These are phyloP conservation scores for Mastomys natalensis DNA, from an alignment of 2,113 vertebrate species.

Conservation along the genomic window DNA sequence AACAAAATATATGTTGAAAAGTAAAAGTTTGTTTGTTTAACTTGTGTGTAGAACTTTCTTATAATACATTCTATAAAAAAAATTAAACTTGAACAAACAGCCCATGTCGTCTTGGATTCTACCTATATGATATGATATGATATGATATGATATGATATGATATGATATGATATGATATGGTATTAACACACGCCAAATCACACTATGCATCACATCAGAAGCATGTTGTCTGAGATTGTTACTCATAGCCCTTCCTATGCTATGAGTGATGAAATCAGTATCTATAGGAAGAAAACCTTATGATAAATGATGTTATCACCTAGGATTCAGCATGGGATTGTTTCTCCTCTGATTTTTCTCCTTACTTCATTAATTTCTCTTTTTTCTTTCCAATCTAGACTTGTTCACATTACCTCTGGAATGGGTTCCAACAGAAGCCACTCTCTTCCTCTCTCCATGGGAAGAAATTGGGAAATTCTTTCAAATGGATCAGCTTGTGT, in stretches of 20 bases:
- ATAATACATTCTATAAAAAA: neutral
- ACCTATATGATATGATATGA: neutral
- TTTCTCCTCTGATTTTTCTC: neutral
- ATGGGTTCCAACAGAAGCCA: neutral
- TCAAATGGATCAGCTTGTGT: too few relatives aligned
- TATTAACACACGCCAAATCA: neutral
- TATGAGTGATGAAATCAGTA: neutral
- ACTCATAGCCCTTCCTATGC: neutral
- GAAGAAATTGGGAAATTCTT: rapidly evolving
- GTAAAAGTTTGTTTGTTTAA: neutral
- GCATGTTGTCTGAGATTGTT: neutral
- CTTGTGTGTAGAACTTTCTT: neutral
- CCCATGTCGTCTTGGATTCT: neutral
- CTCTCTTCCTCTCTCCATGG: neutral
- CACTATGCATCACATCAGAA: neutral
- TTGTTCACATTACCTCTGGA: neutral
- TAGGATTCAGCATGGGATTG: neutral
- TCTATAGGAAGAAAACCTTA: neutral
- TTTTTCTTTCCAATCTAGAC: neutral
- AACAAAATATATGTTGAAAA: neutral
- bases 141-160: neutral
- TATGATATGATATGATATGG: neutral
- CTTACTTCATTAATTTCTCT: neutral
- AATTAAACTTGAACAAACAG: neutral
- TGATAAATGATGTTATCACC: rapidly evolving